A percentile compares a stretch with the other conserved stretches of the same genome.
These are phyloP conservation scores for Syngnathus rostellatus DNA, from an alignment of 2,797 vertebrate genomes.

Conservation along the genomic window DNA sequence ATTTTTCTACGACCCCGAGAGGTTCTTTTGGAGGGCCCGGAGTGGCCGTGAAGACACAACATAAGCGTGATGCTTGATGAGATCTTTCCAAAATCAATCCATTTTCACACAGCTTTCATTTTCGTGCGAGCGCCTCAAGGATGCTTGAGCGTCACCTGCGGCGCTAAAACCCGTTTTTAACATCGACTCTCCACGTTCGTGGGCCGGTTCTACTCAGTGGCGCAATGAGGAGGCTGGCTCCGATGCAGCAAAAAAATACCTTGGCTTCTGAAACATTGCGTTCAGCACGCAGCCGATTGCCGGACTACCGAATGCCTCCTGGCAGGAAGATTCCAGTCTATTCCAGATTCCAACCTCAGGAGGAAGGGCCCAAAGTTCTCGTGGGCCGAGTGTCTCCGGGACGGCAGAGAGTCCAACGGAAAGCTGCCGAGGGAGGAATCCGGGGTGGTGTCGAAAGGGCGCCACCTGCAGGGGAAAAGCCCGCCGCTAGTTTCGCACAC, in stretches of 20 bases:
- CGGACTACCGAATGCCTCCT: slow-evolving; percentile 42
- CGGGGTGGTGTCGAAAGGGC: slow-evolving; percentile 30
- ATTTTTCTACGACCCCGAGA: neutral
- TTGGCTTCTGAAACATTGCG: too few species aligned
- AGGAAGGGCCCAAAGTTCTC: slow-evolving; percentile 26
- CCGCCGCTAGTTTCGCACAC: slow-evolving; percentile 26
- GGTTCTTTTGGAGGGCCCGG: neutral
- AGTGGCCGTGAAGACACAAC: too few species aligned
- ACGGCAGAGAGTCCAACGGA: neutral
- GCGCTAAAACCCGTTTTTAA: too few species aligned
- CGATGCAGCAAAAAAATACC: too few species aligned
- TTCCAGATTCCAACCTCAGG: slow-evolving; percentile 28
- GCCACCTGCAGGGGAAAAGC: slow-evolving; percentile 41
- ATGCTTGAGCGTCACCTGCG: too few species aligned
- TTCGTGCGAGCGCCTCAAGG: too few species aligned
- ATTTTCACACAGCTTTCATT: too few species aligned
- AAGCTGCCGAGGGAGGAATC: neutral
- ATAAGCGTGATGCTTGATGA: too few species aligned
- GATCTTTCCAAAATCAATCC: too few species aligned
- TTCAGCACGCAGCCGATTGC: neutral
- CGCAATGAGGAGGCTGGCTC: too few species aligned
- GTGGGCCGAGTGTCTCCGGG: slow-evolving; percentile 28
- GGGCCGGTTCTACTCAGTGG: too few species aligned
- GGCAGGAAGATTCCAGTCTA: slow-evolving; percentile 19
- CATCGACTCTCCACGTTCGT: too few species aligned